A percentile compares a stretch with the other conserved stretches of the same genome.
These are phyloP conservation scores for Colletes latitarsis DNA, from an alignment of 1,140 invertebrate genomes.

Conservation along the genomic window DNA sequence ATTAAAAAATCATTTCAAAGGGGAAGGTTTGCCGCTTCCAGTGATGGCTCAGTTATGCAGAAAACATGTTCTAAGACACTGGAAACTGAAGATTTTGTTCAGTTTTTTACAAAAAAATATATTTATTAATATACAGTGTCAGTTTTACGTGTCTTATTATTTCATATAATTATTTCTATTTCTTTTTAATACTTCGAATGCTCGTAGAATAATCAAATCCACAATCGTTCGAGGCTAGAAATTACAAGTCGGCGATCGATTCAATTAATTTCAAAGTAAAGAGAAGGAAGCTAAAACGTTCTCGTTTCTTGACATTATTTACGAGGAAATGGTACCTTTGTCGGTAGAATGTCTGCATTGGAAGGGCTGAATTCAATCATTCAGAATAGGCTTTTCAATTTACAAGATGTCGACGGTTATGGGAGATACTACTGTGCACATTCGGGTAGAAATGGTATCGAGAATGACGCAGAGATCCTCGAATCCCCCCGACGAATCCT, in stretches of 20 bases:
- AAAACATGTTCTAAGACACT: too few species aligned
- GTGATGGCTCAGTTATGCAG: too few species aligned
- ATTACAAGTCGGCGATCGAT: neutral
- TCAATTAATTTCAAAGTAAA: neutral
- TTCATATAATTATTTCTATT: too few species aligned
- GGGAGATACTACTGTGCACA: conserved; percentile 8
- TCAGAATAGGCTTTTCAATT: conserved; percentile 12
- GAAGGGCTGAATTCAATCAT: conserved; percentile 9
- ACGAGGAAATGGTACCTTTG: neutral
- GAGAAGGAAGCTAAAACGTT: neutral
- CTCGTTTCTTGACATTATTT: neutral
- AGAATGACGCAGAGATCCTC: neutral
- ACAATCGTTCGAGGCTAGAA: too few species aligned
- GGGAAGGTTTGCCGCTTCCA: too few species aligned
- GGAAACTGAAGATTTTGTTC: too few species aligned
- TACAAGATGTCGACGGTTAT: conserved; percentile 28
- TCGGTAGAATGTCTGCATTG: neutral
- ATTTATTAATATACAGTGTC: too few species aligned
- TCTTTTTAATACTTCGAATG: too few species aligned
- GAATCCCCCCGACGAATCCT: conserved; percentile 10
- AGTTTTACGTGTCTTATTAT: too few species aligned
- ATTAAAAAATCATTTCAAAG: too few species aligned
- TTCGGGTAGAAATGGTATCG: neutral
- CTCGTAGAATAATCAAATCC: neutral
- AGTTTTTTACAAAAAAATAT: too few species aligned